These are phyloP conservation scores for Ochropleura leucogaster DNA, from an alignment of 2,888 invertebrate genomes.

Conservation along the genomic window DNA sequence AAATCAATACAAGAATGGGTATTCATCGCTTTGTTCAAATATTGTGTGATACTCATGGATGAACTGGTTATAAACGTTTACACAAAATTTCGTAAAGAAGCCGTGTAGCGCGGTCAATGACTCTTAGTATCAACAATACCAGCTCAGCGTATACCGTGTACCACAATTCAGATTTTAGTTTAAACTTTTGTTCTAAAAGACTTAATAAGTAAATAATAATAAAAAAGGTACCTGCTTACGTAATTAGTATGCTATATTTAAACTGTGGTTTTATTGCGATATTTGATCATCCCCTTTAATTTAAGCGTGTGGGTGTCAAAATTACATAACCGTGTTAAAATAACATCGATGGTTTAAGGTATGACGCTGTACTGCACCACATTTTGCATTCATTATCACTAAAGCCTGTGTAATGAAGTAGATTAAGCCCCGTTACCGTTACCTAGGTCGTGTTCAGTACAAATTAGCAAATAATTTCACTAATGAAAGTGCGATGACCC, in stretches of 20 bases:
- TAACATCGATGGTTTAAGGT: constrained; percentile 5
- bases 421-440: constrained; percentile 80
- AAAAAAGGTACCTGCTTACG: no score
- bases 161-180: constrained; percentile 31
- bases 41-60: constrained; percentile 64
- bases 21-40: constrained; percentile 64
- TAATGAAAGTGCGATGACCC: constrained; percentile 82
- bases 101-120: constrained; percentile 52
- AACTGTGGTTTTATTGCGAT: background rate
- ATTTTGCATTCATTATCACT: constrained; percentile 73
- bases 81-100: constrained; percentile 47
- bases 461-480: constrained; percentile 87
- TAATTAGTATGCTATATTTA: no score
- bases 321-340: background rate
- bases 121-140: constrained; percentile 50
- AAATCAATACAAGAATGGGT: constrained; percentile 76
- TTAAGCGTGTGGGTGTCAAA: no score
- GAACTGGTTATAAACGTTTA: constrained; percentile 57
- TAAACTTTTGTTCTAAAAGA: background rate
- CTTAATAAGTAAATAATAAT: background rate
- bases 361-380: constrained; percentile 22
- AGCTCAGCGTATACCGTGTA: constrained; percentile 17
- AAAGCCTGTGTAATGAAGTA: constrained; percentile 82
- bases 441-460: constrained; percentile 78
- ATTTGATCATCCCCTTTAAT: constrained; percentile 13